These are phyloP conservation scores for Zhuqinia jingwanae DNA, from an alignment of 2,888 invertebrate genomes.

Conservation along the genomic window DNA sequence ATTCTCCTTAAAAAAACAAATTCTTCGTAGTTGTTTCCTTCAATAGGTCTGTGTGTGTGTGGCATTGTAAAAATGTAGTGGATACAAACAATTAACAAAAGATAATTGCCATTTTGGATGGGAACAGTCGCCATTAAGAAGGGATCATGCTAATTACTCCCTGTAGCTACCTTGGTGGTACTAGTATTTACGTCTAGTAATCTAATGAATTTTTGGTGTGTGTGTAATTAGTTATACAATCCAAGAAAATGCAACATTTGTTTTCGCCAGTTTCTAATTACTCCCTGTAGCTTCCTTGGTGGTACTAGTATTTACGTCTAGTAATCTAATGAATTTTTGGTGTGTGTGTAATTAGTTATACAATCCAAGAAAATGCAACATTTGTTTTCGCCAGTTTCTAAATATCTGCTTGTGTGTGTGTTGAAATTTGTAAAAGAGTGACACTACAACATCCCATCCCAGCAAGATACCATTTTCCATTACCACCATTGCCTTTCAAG, in stretches of 20 bases:
- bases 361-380: conserved; percentile 46
- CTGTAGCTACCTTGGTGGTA: conserved; percentile 22
- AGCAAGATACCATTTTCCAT: conserved; percentile 18
- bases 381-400: conserved; percentile 62
- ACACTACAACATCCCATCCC: conserved; percentile 26
- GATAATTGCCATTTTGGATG: background rate
- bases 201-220: conserved; percentile 23
- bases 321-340: conserved; percentile 31
- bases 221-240: conserved; percentile 53
- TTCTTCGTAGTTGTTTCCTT: background rate
- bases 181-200: background rate
- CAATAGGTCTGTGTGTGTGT: background rate
- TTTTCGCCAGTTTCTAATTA: conserved; percentile 64
- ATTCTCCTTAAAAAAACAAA: background rate
- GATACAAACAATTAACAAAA: conserved; percentile 14
- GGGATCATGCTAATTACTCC: conserved; percentile 55
- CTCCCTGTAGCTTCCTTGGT: conserved; percentile 36
- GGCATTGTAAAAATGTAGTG: background rate
- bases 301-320: background rate
- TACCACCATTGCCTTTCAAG: background rate
- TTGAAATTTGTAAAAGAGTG: conserved; percentile 47
- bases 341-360: conserved; percentile 54
- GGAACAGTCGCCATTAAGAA: conserved; percentile 5
- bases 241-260: conserved; percentile 58
- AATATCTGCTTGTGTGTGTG: too few species aligned